Base-by-base conservation (phyloP, 2,113 vertebrate species). In the Colinus virginianus region DNA sequence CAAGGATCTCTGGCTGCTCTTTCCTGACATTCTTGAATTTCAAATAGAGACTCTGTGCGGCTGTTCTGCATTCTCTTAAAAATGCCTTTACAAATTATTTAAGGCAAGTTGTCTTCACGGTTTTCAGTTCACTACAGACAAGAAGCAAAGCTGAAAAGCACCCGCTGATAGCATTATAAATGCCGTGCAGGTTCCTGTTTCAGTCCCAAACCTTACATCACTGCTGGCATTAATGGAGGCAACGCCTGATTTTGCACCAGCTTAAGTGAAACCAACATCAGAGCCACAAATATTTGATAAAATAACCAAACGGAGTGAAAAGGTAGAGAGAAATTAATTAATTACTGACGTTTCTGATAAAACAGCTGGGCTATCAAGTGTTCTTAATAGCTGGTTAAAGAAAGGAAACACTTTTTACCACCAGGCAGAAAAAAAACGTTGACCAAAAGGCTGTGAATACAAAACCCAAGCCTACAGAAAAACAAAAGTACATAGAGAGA, bases 1-100 rank as follows among this genome's bases (percentile, higher is more conserved):
- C 66, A 87, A 86, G 83, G 88, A 90, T 90, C 21, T 4, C 40
- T 93, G 93, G 61, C 90, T 93, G 94, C 94, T 51, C 48, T 21
- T 70, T 51, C 68, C 68, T 95, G 94, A 74, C 94, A 78, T 63
- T 59, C 82, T 80, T 94, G 90, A 83, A 90, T 90, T 94, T 77
- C 83, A 90, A 92, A 94, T 78, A 86, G 79, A 88, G 76, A 16
- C 83, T 86, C 63, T 7, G 75, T 11, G 46, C 56, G 18, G 64
- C 75, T 88, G 72, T 58, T 42, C 88, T 80, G 59, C 64, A 17
- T 83, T 58, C 79, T 48, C 61, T 83, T 83, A 51, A 91, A 93
- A 95, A 86, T 46, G 61, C 74, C 74, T 81, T 87, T 69, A 78
- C 66, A 81, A 93, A 88, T 95, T 88, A 88, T 55, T 84, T 78